These are phyloP conservation scores for Lamellibrachia luymesi DNA, from an alignment of 1,140 invertebrate genomes.

Conservation along the genomic window DNA sequence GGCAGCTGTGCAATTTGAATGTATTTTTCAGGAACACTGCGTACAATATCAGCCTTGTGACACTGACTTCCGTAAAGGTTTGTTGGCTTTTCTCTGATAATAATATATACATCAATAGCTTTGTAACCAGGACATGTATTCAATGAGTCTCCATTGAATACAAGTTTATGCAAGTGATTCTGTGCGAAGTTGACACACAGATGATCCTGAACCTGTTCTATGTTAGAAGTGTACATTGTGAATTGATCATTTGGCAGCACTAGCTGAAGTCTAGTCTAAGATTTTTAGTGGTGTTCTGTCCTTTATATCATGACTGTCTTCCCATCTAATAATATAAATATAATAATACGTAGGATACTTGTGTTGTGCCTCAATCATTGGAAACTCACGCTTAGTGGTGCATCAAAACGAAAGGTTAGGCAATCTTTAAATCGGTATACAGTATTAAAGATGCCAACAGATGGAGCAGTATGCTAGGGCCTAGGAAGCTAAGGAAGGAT, in stretches of 20 bases:
- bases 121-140: not conserved
- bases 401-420: no score
- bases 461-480: no score
- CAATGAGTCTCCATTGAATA: not conserved
- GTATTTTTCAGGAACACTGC: not conserved
- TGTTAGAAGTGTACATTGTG: not conserved
- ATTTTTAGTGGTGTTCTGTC: not conserved
- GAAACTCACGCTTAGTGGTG: no score
- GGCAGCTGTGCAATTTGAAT: not conserved
- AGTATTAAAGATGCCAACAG: no score
- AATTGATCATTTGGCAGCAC: not conserved
- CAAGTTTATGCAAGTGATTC: not conserved
- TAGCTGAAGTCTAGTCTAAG: not conserved
- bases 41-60: not conserved
- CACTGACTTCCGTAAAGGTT: not conserved
- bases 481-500: no score
- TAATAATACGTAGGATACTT: no score
- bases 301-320: no score
- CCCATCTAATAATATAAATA: no score
- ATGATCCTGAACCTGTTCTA: not conserved
- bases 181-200: not conserved
- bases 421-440: no score
- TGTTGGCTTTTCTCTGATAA: not conserved
- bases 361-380: no score
- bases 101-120: not conserved